Conservation (phyloP, 23 tunicate genomes). For the Ascidia mentula region DNA sequence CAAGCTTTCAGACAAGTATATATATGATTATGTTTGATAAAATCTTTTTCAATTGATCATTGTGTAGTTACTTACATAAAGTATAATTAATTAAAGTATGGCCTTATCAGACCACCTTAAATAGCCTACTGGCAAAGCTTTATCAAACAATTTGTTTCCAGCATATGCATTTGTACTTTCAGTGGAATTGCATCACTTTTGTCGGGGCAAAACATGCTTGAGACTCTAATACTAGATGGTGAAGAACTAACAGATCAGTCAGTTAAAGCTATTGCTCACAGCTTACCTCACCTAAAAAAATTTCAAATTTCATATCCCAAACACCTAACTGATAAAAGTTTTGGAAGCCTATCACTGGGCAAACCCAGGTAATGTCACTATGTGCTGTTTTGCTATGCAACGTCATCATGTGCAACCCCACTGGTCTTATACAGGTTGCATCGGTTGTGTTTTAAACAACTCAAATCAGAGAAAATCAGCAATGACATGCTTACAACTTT, state of each 20-base stretch:
- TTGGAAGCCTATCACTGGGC: slow-evolving; percentile 1
- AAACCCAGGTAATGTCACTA: slow-evolving; percentile 12
- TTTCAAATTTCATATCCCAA: slow-evolving; percentile 29
- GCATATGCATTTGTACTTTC: neutral
- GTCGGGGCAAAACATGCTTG: slow-evolving; percentile 4
- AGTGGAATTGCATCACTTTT: neutral
- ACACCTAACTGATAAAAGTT: slow-evolving; percentile 11
- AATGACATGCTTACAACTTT: slow-evolving; percentile 1
- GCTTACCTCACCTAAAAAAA: slow-evolving; percentile 1
- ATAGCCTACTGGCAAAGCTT: no score
- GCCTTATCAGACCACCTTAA: no score
- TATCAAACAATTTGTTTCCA: no score
- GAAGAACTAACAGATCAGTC: slow-evolving; percentile 31
- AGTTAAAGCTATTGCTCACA: slow-evolving; percentile 6
- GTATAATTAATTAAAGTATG: no score
- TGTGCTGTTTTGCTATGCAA: no score
- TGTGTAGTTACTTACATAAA: no score
- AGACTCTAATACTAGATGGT: slow-evolving; percentile 31
- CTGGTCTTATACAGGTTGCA: slow-evolving; percentile 21
- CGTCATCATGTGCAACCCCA: no score
- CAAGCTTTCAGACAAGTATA: neutral
- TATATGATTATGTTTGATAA: no score
- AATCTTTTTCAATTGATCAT: no score
- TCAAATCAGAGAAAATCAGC: slow-evolving; percentile 23
- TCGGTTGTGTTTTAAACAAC: slow-evolving; percentile 10